Conservation (phyloP, 2,797 vertebrate genomes). For the Epinephelus malabaricus region DNA sequence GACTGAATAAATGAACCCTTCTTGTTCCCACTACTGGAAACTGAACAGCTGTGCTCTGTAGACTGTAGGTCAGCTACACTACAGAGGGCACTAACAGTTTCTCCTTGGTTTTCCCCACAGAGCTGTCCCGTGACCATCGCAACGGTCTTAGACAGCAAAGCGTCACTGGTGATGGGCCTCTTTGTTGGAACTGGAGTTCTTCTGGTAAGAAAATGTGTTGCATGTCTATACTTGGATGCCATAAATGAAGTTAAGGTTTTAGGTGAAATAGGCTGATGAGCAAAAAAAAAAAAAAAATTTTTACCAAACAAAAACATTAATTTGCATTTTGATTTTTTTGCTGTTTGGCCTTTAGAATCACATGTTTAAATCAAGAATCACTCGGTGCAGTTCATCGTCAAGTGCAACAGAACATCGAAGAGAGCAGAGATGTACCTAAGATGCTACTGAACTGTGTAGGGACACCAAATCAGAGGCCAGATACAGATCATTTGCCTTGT, state of each 20-base stretch:
- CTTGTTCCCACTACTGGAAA: neutral
- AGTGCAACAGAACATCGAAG: neutral
- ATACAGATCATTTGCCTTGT: too few species aligned
- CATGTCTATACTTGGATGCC: neutral
- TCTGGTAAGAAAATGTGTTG: conserved; percentile 72
- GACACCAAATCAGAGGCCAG: too few species aligned
- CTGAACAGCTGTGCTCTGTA: neutral
- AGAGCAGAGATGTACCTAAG: neutral
- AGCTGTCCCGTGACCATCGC: conserved; percentile 55
- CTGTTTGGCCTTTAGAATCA: neutral
- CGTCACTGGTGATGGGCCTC: conserved; percentile 62
- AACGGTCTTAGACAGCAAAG: conserved; percentile 8
- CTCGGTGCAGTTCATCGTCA: neutral
- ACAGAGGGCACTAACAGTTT: neutral
- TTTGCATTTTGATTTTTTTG: too few species aligned
- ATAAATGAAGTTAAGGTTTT: neutral
- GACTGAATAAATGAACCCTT: neutral
- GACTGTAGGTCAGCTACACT: neutral
- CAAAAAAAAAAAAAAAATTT: too few species aligned
- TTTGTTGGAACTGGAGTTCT: conserved; percentile 73
- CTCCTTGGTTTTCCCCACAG: conserved; percentile 53
- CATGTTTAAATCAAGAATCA: neutral
- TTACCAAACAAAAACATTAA: too few species aligned
- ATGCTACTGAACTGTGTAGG: neutral
- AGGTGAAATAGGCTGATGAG: neutral